Evolutionary conservation across 2,113 vertebrate species (phyloP), one percentile per base, ranked within the genome.

Genomic region (Tachysurus vachellii): DNA sequence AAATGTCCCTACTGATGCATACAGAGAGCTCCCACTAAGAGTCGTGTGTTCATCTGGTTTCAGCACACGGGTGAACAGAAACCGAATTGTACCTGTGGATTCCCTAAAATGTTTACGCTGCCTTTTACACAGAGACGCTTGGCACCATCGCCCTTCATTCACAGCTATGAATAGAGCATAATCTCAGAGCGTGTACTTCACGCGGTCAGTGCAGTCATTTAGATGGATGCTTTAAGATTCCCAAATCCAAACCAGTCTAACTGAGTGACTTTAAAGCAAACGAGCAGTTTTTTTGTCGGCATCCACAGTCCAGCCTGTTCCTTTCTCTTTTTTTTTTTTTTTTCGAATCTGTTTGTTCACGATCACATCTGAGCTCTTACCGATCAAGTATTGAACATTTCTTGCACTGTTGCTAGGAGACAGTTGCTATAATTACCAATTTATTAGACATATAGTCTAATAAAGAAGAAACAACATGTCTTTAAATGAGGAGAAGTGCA

Each of bases 391-490:
- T 89, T 91, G 92, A 94, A 94, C 94, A 91, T 94, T 92, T 91
- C 90, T 91, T 89, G 89, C 91, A 88, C 93, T 94, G 95, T 96
- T 95, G 95, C 95, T 95, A 94, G 94, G 95, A 87, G 92, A 96
- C 94, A 76, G 92, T 93, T 93, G 93, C 94, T 92, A 92, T 92
- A 94, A 94, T 94, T 91, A 88, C 92, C 61, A 85, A 90, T 93
- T 85, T 85, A 85, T 85, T 93, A 93, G 91, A 94, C 93, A 89
- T 90, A 92, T 90, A 89, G 90, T 91, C 91, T 91, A 92, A 91
- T 90, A 94, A 94, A 94, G 92, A 93, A 59, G 57, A 59, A 71
- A 47, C 91, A 94, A 92, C 88, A 88, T 44, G 91, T 93, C 92
- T 93, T 91, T 92, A 90, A 91, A 92, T 86, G 84, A 89, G 87